Evolutionary conservation across 2,797 vertebrate species (phyloP), one percentile per base, ranked within the genome.

Genomic region (Peromyscus melanophrys): DNA sequence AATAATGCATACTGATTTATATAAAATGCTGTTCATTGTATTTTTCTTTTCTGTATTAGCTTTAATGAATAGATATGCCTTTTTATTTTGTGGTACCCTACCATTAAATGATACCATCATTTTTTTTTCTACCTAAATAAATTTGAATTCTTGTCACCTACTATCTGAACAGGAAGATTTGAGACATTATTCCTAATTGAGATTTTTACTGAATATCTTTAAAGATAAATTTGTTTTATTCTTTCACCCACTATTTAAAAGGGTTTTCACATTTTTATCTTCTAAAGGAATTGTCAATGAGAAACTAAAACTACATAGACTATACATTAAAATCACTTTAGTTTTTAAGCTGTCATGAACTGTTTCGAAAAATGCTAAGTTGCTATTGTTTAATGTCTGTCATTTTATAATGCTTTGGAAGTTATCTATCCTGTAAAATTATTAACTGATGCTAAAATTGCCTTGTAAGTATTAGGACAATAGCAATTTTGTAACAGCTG

Each of bases 191-290:
- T 99, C 98, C 98, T 99, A 99, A 99, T 99, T 99, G 99, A 98
- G 98, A 99, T 98, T 99, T 99, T 98, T 99, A 98, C 98, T 98
- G 98, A 99, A 99, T 99, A 99, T 99, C 98, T 99, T 99, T 99
- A 99, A 99, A 99, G 98, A 99, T 98, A 99, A 99, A 99, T 99
- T 99, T 99, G 99, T 99, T 99, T 99, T 99, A 99, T 99, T 99
- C 99, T 99, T 99, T 99, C 97, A 98, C 96, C 98, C 98, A 98
- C 99, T 99, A 99, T 99, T 99, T 99, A 99, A 99, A 99, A 99
- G 99, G 99, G 99, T 98, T 99, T 99, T 99, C 98, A 98, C 99
- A 99, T 99, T 99, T 99, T 99, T 99, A 99, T 99, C 99, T 99
- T 99, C 97, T 98, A 99, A 99, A 99, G 98, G 98, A 98, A 99